These are phyloP conservation scores for Lamprologus speciosus DNA, from an alignment of 2,113 vertebrate genomes.

Conservation along the genomic window DNA sequence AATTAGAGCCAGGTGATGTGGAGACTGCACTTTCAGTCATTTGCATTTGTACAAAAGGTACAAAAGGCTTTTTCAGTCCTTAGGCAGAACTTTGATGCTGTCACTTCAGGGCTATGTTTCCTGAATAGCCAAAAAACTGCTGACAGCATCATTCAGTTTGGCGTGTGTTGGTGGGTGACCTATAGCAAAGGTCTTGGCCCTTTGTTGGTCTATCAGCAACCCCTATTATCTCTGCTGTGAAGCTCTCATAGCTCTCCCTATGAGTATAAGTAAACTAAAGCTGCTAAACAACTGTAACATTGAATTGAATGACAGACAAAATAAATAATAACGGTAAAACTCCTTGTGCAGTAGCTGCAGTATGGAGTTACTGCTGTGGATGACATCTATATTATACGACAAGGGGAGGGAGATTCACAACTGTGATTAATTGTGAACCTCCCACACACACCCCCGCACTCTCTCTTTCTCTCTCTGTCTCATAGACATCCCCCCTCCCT, in stretches of 20 bases:
- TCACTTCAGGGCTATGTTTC: not conserved
- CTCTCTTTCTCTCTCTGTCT: not conserved
- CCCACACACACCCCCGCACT: not conserved
- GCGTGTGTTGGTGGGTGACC: not conserved
- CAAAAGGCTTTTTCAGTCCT: not conserved
- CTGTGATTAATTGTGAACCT: slow-evolving; percentile 38
- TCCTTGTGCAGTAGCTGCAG: not conserved
- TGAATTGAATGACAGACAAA: not conserved
- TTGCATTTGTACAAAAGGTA: not conserved
- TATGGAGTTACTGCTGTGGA: slow-evolving; percentile 4
- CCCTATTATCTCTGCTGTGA: not conserved
- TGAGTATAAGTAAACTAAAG: not conserved
- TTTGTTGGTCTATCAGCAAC: not conserved
- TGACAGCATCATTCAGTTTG: not conserved
- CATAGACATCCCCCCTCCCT: not conserved
- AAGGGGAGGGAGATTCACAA: slow-evolving; percentile 13
- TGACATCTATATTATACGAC: slow-evolving; percentile 35
- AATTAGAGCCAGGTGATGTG: not conserved
- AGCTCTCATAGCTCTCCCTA: not conserved
- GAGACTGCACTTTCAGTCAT: not conserved
- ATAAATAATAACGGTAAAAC: not conserved
- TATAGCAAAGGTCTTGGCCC: not conserved
- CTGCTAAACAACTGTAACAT: not conserved
- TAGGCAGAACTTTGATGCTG: not conserved
- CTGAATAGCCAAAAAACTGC: not conserved